Conservation (phyloP, 30 jellyfish, hydroid and myxozoan genomes). For the Mastigias papua region DNA sequence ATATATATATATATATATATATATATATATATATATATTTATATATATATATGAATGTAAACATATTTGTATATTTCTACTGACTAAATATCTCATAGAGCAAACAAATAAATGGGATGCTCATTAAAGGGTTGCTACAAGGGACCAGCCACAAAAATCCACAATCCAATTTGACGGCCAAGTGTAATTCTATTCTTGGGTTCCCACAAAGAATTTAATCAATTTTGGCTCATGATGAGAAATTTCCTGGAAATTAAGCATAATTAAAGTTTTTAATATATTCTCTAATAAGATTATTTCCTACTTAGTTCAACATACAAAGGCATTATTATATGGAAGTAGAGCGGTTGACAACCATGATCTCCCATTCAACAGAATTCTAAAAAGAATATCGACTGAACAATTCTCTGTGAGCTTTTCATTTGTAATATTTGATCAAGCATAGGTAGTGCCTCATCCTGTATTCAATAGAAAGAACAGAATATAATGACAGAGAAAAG, state of each 20-base stretch:
- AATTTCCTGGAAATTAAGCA: conserved; percentile 34
- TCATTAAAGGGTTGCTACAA: no score
- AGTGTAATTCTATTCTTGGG: not conserved
- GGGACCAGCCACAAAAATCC: not conserved
- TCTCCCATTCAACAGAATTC: not conserved
- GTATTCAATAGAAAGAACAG: not conserved
- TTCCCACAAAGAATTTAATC: not conserved
- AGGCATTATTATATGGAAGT: not conserved
- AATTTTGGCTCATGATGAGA: not conserved
- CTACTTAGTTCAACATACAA: not conserved
- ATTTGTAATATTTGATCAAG: not conserved
- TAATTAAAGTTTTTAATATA: conserved; percentile 2
- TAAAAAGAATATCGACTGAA: not conserved
- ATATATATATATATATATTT: no score
- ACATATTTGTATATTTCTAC: no score
- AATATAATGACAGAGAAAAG: not conserved
- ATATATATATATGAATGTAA: no score
- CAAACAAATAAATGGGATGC: no score
- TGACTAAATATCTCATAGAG: no score
- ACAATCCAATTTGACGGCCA: not conserved
- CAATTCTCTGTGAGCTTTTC: not conserved
- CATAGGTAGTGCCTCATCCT: not conserved
- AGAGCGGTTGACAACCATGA: not conserved
- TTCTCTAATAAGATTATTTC: conserved; percentile 2
- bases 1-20: no score